Evolutionary conservation across 2,888 invertebrate species (phyloP), one percentile per base, ranked within the genome.

Genomic region (Baronia brevicornis): DNA sequence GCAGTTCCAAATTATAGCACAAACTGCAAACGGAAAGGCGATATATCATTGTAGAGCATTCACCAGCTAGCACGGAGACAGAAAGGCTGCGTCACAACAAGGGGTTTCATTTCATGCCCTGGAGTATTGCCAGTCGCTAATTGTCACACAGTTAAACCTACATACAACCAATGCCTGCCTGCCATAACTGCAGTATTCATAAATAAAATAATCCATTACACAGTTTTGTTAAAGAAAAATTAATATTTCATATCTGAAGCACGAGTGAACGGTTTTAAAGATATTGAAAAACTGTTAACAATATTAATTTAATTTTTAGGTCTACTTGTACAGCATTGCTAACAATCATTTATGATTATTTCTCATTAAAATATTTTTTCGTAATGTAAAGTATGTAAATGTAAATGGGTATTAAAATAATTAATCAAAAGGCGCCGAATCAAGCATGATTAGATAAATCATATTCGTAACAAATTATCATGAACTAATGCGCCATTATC

Each of bases 61-160:
- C 39, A 46, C 33, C 43, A 29, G 33, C 26, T 33, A 28, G 21
- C 24, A 27, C 33, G 47, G 44, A 46, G 54, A 48, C 51, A 44
- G 40, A 47, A 54, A 51, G 51, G 56, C 55, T 57, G 58, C 58
- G 54, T 52, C 54, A 46, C 42, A 51, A 55, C 55, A 60, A 60
- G 56, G 54, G 46, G 48, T 46, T 53, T 44, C 46, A 48, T 39
- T 20, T 8, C 49, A 48, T 36, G n/a, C n/a, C n/a, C 60, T 80
- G 80, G 80, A 70, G 14, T 32, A 19, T 29, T 65, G 80, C 80
- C 80, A 80, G 63, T 45, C 48, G 49, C 64, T 79, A 75, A 77
- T 74, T 67, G 68, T 55, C 63, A 63, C 61, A 57, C 58, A 61
- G 60, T 61, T 65, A 66, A 67, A 35, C 21, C 12, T 21, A 17